phyloP scores from a whole-genome alignment of 2,888 invertebrate species.

The Lasioglossum leucozonium region DNA sequence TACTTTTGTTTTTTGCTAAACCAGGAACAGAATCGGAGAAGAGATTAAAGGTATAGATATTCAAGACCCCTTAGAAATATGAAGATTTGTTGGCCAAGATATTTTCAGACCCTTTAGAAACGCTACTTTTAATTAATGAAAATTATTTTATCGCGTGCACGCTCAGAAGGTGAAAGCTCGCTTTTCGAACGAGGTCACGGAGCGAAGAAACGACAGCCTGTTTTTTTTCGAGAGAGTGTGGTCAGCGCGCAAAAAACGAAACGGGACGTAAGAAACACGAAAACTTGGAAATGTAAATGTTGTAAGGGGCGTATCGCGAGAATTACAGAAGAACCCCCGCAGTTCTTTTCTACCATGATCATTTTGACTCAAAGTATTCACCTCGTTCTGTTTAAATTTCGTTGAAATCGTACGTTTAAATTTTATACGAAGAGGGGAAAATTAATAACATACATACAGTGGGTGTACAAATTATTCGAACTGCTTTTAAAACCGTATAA shows the following conservation, averaged over 20 bases:
- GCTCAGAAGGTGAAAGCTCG: not conserved
- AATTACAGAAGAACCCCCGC: not conserved
- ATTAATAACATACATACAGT: too few species aligned
- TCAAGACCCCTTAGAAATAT: not conserved
- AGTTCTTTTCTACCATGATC: too few species aligned
- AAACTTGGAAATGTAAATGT: not conserved
- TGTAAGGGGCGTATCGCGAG: not conserved
- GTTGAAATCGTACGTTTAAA: too few species aligned
- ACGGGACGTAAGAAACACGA: not conserved
- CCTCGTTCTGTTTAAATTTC: too few species aligned
- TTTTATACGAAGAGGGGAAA: too few species aligned
- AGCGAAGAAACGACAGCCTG: not conserved
- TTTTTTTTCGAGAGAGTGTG: not conserved
- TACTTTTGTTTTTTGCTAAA: not conserved
- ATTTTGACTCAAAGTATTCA: too few species aligned
- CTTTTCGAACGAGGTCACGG: conserved; percentile 35
- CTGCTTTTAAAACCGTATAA: too few species aligned
- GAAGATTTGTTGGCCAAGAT: conserved; percentile 1
- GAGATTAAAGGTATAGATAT: not conserved
- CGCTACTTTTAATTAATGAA: conserved; percentile 43
- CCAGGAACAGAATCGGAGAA: not conserved
- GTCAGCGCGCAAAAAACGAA: not conserved
- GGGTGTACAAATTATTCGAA: too few species aligned
- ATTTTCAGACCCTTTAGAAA: not conserved
- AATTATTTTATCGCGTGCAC: conserved; percentile 44